phyloP scores from a whole-genome alignment of 2,113 vertebrate species.

The Phoenicopterus ruber region DNA sequence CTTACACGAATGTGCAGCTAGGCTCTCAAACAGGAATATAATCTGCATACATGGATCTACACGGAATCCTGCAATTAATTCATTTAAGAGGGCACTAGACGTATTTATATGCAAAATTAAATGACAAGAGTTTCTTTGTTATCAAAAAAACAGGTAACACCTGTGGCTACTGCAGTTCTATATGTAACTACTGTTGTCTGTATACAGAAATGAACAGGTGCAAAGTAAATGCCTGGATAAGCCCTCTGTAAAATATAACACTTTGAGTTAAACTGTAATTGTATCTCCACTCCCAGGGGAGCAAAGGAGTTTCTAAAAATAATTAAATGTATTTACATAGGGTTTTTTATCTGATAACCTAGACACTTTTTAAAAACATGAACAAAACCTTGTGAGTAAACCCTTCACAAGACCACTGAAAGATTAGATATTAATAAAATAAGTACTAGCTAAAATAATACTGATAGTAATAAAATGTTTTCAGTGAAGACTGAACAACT shows the following conservation, averaged over 20 bases:
- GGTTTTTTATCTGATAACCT: not conserved
- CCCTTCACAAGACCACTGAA: not conserved
- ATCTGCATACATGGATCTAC: not conserved
- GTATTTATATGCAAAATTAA: not conserved
- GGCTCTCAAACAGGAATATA: not conserved
- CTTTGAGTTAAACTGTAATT: not conserved
- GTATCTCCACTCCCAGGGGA: not conserved
- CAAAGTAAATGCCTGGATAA: not conserved
- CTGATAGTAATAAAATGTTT: not conserved
- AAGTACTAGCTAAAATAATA: not conserved
- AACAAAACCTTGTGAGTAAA: not conserved
- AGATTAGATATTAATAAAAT: not conserved
- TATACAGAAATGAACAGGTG: not conserved
- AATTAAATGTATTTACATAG: not conserved
- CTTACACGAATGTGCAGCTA: not conserved
- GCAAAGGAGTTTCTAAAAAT: not conserved
- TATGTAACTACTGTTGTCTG: not conserved
- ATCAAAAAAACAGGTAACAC: not conserved
- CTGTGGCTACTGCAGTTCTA: not conserved
- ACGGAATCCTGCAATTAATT: not conserved
- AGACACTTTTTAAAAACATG: not conserved
- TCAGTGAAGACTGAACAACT: not conserved
- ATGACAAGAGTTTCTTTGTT: not conserved
- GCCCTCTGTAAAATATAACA: not conserved
- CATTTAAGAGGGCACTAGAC: not conserved